Base-by-base conservation (phyloP, 1,140 invertebrate species). In the Ganaspis sp. region DNA sequence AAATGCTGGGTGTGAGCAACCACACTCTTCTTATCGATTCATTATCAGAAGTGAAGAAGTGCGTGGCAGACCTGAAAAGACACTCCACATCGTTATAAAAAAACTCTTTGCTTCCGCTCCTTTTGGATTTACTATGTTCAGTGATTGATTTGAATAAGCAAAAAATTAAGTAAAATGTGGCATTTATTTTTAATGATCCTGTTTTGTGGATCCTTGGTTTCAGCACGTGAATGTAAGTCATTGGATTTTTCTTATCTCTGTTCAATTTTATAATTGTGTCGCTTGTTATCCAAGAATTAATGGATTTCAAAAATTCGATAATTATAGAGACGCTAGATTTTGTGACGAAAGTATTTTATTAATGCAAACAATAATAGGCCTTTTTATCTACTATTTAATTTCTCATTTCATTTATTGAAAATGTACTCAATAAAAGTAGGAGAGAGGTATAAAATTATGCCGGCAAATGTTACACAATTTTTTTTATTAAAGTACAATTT, bases 41-140 rank as follows among this genome's bases (percentile, higher is more conserved):
- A 45, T 49, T 72, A 72, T 72, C 40, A 49, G 71, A 72, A 29
- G 45, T 72, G 42, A 72, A 72, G 42, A 26, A 19, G 23, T 53
- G 9, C 9, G 21, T 37, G 71, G 21, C 21, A 45, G n/a, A 72
- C 17, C 70, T 45, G 64, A 23, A 23, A n/a, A n/a, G 23, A 64
- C 3, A 26, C 23, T 29, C 26, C 23, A 15, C 9, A n/a, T 11
- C 2, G 9, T n/a, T 1, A 15, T 6, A 23, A 54, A n/a, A 9
- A 21, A 29, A 64, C 15, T 9, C 0, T 23, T 58, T 26, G 19
- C 21, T 58, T 26, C 21, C 8, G 12, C 8, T 49, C 45, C 45
- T 34, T 17, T 8, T 5, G 45, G 19, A 17, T n/a, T n/a, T 49
- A 17, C 19, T 17, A n/a, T 17, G 45, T n/a, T 17, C 6, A 49